Evolutionary conservation across 2,113 vertebrate species (phyloP).

Genomic region (Hippotragus niger): DNA sequence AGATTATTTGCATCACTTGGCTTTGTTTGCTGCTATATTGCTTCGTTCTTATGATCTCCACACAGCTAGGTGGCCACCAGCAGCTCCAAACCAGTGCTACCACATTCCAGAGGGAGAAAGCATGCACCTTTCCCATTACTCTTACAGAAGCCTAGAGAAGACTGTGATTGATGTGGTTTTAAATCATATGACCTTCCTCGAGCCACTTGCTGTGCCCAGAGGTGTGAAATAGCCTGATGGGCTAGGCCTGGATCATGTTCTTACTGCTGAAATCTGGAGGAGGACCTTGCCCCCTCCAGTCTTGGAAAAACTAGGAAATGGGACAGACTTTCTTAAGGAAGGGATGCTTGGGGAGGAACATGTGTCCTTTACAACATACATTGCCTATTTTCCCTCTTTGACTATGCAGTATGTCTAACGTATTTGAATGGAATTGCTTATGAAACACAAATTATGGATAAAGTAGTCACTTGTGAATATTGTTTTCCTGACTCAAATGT

Average conservation of each 20-base stretch:
- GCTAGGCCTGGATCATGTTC: background rate
- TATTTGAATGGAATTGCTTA: constrained; percentile 22
- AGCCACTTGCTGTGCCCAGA: background rate
- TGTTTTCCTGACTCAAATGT: background rate
- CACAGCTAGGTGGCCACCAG: background rate
- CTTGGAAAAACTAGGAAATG: background rate
- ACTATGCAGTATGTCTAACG: background rate
- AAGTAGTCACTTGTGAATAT: background rate
- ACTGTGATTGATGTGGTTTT: background rate
- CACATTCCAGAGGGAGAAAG: background rate
- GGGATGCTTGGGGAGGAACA: background rate
- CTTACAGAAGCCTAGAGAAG: background rate
- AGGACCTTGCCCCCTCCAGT: background rate
- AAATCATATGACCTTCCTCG: background rate
- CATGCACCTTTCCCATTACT: background rate
- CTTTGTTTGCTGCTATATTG: background rate
- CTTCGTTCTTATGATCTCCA: background rate
- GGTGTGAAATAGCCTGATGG: background rate
- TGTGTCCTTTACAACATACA: background rate
- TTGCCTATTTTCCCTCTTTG: background rate
- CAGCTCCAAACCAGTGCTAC: background rate
- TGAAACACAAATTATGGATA: background rate
- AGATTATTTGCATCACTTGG: background rate
- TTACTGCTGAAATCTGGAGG: background rate
- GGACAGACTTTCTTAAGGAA: background rate